Evolutionary conservation across 2,888 invertebrate genomes (phyloP).

Genomic region (Drosophila recens): DNA sequence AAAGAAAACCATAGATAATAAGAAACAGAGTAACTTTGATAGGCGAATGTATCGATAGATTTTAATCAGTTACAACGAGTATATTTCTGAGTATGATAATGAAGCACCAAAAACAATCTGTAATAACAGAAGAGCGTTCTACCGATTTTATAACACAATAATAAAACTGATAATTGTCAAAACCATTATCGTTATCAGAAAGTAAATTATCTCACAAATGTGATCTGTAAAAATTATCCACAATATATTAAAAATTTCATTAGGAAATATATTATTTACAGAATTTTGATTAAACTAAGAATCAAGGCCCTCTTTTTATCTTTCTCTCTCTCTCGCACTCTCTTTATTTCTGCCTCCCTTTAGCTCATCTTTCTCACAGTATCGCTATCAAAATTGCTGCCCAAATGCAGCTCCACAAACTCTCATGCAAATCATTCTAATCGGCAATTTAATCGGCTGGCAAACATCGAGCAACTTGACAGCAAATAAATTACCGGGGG

Average conservation of each 20-base stretch:
- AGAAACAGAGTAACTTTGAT: too few relatives aligned
- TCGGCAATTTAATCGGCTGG: constrained; percentile 51
- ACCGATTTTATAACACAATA: too few relatives aligned
- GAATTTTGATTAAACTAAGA: not conserved
- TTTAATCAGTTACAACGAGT: too few relatives aligned
- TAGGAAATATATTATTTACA: too few relatives aligned
- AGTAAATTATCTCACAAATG: too few relatives aligned
- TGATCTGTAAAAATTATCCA: not conserved
- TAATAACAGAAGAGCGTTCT: too few relatives aligned
- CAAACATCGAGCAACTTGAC: constrained; percentile 60
- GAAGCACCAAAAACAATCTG: too few relatives aligned
- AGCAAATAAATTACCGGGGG: constrained; percentile 68
- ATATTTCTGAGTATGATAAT: too few relatives aligned
- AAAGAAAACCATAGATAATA: not conserved
- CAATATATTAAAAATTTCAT: not conserved
- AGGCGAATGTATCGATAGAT: too few relatives aligned
- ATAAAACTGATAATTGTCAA: too few relatives aligned
- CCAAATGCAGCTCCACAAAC: constrained; percentile 34
- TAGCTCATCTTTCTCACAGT: not conserved
- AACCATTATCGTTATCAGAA: too few relatives aligned
- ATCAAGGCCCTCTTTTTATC: not conserved
- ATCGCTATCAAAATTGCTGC: constrained; percentile 13
- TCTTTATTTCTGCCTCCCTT: not conserved
- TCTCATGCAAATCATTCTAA: constrained; percentile 62
- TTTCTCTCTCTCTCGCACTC: not conserved